Base-by-base conservation (phyloP, 2,797 vertebrate species). In the Tachyglossus aculeatus region DNA sequence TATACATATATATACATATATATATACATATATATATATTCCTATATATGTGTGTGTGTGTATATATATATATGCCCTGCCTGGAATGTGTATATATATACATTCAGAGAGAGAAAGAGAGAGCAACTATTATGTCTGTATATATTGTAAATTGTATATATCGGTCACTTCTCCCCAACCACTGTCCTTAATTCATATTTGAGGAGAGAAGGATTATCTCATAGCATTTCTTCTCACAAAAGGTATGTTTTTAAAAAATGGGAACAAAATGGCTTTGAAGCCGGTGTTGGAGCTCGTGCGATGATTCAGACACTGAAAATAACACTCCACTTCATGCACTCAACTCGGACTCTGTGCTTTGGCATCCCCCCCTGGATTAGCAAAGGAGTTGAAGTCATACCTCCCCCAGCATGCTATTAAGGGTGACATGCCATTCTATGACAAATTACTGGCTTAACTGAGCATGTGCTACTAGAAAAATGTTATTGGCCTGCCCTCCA, bases 271-370 rank as follows among this genome's bases (percentile, higher is more conserved):
- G 3, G 44, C 59, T 77, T 79, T 85, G 67, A 74, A 67, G 60
- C 45, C 79, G 67, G 56, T 60, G 64, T 53, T 55, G 74, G 66
- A 86, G 85, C 88, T 78, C 78, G 54, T 77, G 73, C 9, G 59
- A 77, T 91, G 85, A 91, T 85, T 90, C 88, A 89, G 80, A 87
- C 78, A 80, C 87, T 86, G 82, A 89, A 90, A 89, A 89, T 90
- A 91, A 78, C 78, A 82, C 77, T 70, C 18, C 32, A 0, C 83
- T 88, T 90, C 89, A 88, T 80, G 77, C 86, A 88, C 56, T 86
- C 87, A 88, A 87, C 85, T 89, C 78, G 90, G 88, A 80, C 86
- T 66, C 77, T 84, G 85, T 73, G 85, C 83, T 88, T 86, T 84
- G 88, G 89, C 84, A 86, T 85, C 70, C 0, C 77, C 77, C 63